Base-by-base conservation (phyloP, 2,888 invertebrate species). In the Cerceris rybyensis region DNA sequence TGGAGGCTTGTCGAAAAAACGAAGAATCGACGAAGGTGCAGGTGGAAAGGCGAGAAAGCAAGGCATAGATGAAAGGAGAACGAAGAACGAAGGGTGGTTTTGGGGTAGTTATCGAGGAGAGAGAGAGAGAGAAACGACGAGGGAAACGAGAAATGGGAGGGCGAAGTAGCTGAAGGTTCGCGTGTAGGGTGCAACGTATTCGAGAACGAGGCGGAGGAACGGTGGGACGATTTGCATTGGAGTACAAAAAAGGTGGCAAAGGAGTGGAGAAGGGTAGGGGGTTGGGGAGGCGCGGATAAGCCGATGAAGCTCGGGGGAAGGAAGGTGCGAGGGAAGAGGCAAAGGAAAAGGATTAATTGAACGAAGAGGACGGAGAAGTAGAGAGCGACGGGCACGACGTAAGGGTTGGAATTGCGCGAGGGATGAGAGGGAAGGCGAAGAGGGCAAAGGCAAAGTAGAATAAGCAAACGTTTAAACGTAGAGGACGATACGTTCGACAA, bases 21-120 rank as follows among this genome's bases (percentile, higher is more conserved):
- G 49, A 11, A 13, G 39, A 43, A 50, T 9, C 16, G 28, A 28
- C 14, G 60, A 42, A n/a, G 7, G 7, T n/a, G 7, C 28, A 43
- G 8, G 28, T 6, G 28, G n/a, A 59, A 42, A 59, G 59, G 41
- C n/a, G 60, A 14, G 60, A n/a, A 13, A 13, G n/a, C 50, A 49
- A 43, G 28, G 16, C 55, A 43, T 49, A 57, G 61, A 64, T 67
- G 46, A 58, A 28, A 61, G 66, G 67, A 42, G 65, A 42, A 52
- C 50, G 14, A 49, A 42, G 65, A 42, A 52, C 50, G 14, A 49
- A 17, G 61, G 13, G 55, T 50, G 54, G 41, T 42, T 72, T 72
- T 28, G 50, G 43, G 43, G 52, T 11, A 46, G 46, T 17, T 39
- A 41, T 9, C 58, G 65, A 58, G 65, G 54, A 41, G 28, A 55